Evolutionary conservation across 2,797 vertebrate species (phyloP).

Genomic region (Sus cebifrons): DNA sequence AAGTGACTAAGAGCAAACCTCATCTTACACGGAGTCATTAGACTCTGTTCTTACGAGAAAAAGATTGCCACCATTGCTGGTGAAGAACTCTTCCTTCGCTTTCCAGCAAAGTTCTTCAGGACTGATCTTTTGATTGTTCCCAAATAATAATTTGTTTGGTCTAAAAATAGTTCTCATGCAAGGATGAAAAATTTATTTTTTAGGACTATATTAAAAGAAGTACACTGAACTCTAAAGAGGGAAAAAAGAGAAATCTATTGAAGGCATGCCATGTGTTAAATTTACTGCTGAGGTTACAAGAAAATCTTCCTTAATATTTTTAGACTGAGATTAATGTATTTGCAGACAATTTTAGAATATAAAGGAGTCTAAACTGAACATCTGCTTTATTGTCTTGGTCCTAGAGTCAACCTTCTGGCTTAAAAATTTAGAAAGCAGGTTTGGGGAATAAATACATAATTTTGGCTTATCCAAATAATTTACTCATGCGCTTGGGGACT

Average conservation of each 20-base stretch:
- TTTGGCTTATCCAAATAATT: slow-evolving; percentile 74
- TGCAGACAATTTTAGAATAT: slow-evolving; percentile 73
- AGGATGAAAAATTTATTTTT: slow-evolving; percentile 78
- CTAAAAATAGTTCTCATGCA: slow-evolving; percentile 80
- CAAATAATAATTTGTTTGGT: slow-evolving; percentile 83
- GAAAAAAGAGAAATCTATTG: slow-evolving; percentile 63
- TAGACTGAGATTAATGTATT: slow-evolving; percentile 84
- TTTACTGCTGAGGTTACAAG: slow-evolving; percentile 73
- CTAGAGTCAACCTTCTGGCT: slow-evolving; percentile 78
- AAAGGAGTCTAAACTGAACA: slow-evolving; percentile 86
- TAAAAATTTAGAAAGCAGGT: slow-evolving; percentile 76
- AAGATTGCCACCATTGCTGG: neutral
- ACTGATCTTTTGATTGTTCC: slow-evolving; percentile 78
- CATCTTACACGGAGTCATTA: slow-evolving; percentile 6
- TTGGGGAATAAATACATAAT: slow-evolving; percentile 73
- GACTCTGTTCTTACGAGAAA: slow-evolving; percentile 42
- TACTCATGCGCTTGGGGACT: slow-evolving; percentile 70
- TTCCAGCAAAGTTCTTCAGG: slow-evolving; percentile 42
- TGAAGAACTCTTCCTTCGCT: neutral
- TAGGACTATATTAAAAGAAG: slow-evolving; percentile 54
- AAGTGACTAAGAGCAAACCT: slow-evolving; percentile 1
- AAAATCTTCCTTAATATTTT: slow-evolving; percentile 84
- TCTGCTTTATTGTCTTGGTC: slow-evolving; percentile 86
- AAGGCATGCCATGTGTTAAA: slow-evolving; percentile 62
- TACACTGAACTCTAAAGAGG: slow-evolving; percentile 61